A percentile compares a stretch with the other conserved stretches of the same genome.
These are phyloP conservation scores for Lamproptera curius DNA, from an alignment of 2,888 invertebrate species.

Conservation along the genomic window DNA sequence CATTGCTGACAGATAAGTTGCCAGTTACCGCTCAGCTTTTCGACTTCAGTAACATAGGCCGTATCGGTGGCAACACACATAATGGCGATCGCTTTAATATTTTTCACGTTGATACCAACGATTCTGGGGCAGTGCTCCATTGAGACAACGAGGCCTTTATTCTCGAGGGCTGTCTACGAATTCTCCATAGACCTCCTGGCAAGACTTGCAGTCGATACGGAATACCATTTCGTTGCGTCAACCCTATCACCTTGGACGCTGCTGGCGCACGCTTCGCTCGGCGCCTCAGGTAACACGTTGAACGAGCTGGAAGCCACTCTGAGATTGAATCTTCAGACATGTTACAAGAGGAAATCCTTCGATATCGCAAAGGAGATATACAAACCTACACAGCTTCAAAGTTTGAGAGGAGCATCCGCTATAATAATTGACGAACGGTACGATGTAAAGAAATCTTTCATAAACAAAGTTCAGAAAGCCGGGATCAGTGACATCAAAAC, in stretches of 20 bases:
- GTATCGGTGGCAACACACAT: too few relatives aligned
- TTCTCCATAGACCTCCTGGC: slow-evolving; percentile 31
- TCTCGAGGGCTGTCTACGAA: slow-evolving; percentile 36
- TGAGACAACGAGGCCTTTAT: slow-evolving; percentile 25
- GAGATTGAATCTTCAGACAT: slow-evolving; percentile 41
- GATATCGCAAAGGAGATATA: slow-evolving; percentile 35
- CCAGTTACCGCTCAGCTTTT: too few relatives aligned
- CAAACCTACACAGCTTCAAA: slow-evolving; percentile 30
- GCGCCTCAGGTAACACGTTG: slow-evolving; percentile 46
- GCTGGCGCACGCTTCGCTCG: slow-evolving; percentile 47
- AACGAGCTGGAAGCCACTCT: slow-evolving; percentile 45
- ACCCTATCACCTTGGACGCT: slow-evolving; percentile 58
- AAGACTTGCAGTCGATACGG: slow-evolving; percentile 44
- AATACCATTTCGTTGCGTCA: slow-evolving; percentile 57
- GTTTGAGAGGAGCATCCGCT: slow-evolving; percentile 46
- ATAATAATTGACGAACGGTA: slow-evolving; percentile 46
- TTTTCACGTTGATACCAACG: slow-evolving; percentile 28
- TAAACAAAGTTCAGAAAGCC: slow-evolving; percentile 29
- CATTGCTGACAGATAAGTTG: too few relatives aligned
- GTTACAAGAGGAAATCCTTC: slow-evolving; percentile 55
- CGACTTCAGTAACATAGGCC: too few relatives aligned
- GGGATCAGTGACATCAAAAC: slow-evolving; percentile 40
- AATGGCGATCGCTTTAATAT: slow-evolving; percentile 29
- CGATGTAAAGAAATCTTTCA: slow-evolving; percentile 37
- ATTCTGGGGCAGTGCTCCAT: slow-evolving; percentile 31